A percentile compares a stretch with the other conserved stretches of the same genome.
Evolutionary conservation across 1,140 invertebrate species (phyloP).

Genomic region (Cydia amplana): DNA sequence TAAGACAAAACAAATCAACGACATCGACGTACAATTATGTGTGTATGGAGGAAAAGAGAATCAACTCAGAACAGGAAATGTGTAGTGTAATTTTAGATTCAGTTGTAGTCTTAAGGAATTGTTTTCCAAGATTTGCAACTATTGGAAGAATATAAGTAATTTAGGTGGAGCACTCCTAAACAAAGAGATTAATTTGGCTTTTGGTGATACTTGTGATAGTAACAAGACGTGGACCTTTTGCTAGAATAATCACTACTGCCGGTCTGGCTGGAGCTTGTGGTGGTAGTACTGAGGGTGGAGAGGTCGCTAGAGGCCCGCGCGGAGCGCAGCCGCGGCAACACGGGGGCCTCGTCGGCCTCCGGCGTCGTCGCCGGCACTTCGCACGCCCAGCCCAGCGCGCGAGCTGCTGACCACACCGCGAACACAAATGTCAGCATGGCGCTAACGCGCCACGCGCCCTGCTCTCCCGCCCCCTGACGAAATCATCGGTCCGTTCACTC

Average conservation of each 20-base stretch:
- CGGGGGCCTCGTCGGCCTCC: constrained; percentile 66
- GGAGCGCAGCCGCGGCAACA: constrained; percentile 79
- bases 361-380: constrained; percentile 55
- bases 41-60: constrained; percentile 10
- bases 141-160: neutral
- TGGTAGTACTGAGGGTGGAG: constrained; percentile 73
- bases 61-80: neutral
- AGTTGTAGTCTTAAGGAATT: constrained; percentile 5
- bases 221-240: constrained; percentile 66
- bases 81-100: constrained; percentile 1
- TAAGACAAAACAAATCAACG: neutral
- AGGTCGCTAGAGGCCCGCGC: constrained; percentile 81
- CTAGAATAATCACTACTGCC: constrained; percentile 61
- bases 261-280: constrained; percentile 73
- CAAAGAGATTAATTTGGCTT: constrained; percentile 21
- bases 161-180: neutral
- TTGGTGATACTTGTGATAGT: constrained; percentile 32
- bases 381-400: constrained; percentile 69
- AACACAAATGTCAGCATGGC: constrained; percentile 70
- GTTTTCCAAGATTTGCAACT: neutral
- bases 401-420: constrained; percentile 69
- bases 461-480: constrained; percentile 55
- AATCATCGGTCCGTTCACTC: constrained; percentile 58
- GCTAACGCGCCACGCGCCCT: constrained; percentile 62
- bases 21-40: neutral